Base-by-base conservation (phyloP, 1,140 invertebrate species). In the Drosophila novamexicana region DNA sequence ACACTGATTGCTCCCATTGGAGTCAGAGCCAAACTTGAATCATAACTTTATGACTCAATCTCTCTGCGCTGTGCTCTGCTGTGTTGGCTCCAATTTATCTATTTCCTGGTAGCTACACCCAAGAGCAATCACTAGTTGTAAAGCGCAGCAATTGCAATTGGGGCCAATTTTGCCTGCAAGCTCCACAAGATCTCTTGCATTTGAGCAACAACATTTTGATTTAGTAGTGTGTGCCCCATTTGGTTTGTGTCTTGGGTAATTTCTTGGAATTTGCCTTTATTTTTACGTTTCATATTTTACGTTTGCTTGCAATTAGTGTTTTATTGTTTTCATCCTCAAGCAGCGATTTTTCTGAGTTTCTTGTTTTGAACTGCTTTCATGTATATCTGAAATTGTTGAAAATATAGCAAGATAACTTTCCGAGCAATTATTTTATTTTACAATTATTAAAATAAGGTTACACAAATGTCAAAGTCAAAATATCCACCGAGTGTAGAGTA, bases 31-130 rank as follows among this genome's bases (percentile, higher is more conserved):
- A 29, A 40, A 68, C 14, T 67, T 8, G 42, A 29, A 44, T 70
- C 75, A 59, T 66, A 74, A 82, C 64, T 88, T 85, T 85, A 86
- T 86, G 84, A 83, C 83, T 86, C 80, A 83, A 83, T 83, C 81
- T 62, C 62, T 78, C 47, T 22, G 45, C 22, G 45, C 45, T 12
- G 42, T 7, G 42, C 14, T 45, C 14, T 8, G 45, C 66, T 77
- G 32, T 34, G 58, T n/a, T 63, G 44, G 29, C 58, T 56, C 29
- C 53, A 70, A 70, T 74, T 88, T 77, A 71, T 76, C 49, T 71
- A 67, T 82, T 79, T 88, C 75, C 82, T 88, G 64, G 61, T 70
- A 62, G 71, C 77, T 77, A 81, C 82, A 78, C 78, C 83, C 83
- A 79, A 79, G 39, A 69, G 75, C 66, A 56, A 18, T 56, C 22